Evolutionary conservation across 2,113 vertebrate genomes (phyloP).

Genomic region (Clinocottus analis): DNA sequence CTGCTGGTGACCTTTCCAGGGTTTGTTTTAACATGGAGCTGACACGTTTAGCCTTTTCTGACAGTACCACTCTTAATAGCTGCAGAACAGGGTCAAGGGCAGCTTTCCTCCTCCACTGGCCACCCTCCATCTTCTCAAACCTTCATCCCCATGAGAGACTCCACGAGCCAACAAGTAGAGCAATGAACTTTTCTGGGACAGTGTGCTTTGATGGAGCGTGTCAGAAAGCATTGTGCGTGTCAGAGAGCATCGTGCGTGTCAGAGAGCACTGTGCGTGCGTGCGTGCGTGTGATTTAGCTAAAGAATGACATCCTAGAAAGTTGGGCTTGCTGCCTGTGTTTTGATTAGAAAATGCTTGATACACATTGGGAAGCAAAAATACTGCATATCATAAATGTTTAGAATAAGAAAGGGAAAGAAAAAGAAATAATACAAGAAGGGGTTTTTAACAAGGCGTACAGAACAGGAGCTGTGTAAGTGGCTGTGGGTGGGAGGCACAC

Average conservation of each 20-base stretch:
- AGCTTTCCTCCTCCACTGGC: slow-evolving; percentile 57
- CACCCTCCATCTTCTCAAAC: slow-evolving; percentile 60
- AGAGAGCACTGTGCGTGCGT: background rate
- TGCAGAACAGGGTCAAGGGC: slow-evolving; percentile 71
- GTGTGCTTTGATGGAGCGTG: slow-evolving; percentile 25
- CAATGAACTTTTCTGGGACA: slow-evolving; percentile 74
- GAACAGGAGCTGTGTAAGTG: background rate
- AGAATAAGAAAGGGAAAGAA: background rate
- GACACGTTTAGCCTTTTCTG: slow-evolving; percentile 50
- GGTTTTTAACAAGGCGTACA: background rate
- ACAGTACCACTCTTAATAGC: slow-evolving; percentile 15
- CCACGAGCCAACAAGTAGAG: slow-evolving; percentile 67
- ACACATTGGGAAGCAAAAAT: background rate
- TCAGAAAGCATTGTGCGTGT: background rate
- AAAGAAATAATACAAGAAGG: background rate
- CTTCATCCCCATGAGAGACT: slow-evolving; percentile 45
- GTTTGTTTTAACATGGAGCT: slow-evolving; percentile 24
- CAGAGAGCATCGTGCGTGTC: background rate
- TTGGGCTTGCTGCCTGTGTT: slow-evolving; percentile 14
- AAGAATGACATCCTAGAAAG: slow-evolving; percentile 27
- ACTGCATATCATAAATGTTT: background rate
- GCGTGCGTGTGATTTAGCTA: slow-evolving; percentile 4
- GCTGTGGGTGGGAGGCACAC: background rate
- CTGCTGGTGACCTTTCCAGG: slow-evolving; percentile 47
- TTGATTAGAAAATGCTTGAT: slow-evolving; percentile 11